Conservation (phyloP, 2,113 vertebrate genomes). For the Uropsilus gracilis region DNA sequence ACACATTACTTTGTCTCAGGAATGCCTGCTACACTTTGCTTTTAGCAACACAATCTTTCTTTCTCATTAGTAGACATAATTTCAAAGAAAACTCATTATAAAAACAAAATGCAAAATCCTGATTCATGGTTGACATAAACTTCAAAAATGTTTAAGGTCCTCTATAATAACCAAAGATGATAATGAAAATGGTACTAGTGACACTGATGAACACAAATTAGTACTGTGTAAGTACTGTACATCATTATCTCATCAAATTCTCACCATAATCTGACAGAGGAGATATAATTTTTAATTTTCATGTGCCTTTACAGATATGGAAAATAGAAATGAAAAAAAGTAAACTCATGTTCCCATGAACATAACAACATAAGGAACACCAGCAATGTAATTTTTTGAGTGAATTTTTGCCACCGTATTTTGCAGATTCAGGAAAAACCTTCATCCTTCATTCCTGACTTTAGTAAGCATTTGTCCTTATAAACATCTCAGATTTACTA, state of each 20-base stretch:
- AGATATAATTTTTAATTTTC: too few species aligned
- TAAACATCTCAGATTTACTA: neutral
- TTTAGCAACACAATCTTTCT: neutral
- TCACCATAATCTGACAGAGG: neutral
- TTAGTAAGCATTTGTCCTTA: neutral
- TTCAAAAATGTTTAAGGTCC: neutral
- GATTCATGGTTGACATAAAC: neutral
- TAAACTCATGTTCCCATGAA: neutral
- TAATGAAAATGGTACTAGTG: neutral
- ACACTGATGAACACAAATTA: neutral
- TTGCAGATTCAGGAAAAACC: neutral
- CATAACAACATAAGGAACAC: neutral
- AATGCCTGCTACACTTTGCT: neutral
- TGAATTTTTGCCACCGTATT: neutral
- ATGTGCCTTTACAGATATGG: neutral
- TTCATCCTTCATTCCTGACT: neutral
- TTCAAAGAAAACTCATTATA: neutral
- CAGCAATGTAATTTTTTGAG: neutral
- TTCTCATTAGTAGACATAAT: neutral
- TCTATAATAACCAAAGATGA: neutral
- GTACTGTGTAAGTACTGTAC: neutral
- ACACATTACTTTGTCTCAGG: neutral
- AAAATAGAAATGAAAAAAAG: neutral
- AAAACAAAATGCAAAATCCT: neutral
- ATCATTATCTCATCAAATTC: neutral